These are phyloP conservation scores for Lepidostoma basale DNA, from an alignment of 1,140 invertebrate genomes.

Conservation along the genomic window DNA sequence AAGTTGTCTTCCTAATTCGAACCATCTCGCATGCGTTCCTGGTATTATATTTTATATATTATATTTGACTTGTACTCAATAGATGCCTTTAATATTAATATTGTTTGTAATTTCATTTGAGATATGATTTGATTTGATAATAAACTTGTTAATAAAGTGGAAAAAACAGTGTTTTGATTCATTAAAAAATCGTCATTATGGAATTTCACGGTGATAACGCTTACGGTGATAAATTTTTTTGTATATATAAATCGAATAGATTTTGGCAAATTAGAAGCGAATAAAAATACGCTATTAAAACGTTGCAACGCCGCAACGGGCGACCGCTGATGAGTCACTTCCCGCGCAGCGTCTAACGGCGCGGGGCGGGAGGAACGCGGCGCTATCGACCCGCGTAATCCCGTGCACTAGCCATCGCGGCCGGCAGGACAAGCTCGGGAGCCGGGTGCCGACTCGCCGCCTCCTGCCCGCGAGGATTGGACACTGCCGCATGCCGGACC, in stretches of 20 bases:
- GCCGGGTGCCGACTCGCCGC: background rate
- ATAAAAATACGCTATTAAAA: constrained; percentile 31
- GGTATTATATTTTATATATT: too few species aligned
- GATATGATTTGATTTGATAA: too few species aligned
- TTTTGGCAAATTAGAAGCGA: constrained; percentile 1
- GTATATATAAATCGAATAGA: background rate
- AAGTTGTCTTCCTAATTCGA: background rate
- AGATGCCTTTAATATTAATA: too few species aligned
- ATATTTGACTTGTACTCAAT: too few species aligned
- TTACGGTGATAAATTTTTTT: background rate
- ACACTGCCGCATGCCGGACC: background rate
- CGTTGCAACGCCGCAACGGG: constrained; percentile 42
- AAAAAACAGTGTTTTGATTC: background rate
- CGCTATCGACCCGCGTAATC: constrained; percentile 23
- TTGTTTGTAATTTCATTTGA: too few species aligned
- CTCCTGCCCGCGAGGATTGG: background rate
- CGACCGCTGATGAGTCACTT: constrained; percentile 44
- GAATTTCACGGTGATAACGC: too few species aligned
- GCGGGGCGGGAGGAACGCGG: background rate
- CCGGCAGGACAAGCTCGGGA: background rate
- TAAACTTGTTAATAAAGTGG: background rate
- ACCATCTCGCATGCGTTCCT: too few species aligned
- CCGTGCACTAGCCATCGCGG: constrained; percentile 28
- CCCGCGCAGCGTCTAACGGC: constrained; percentile 39
- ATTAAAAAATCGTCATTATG: too few species aligned